Evolutionary conservation across 2,888 invertebrate species (phyloP).

Genomic region (Nezara viridula): DNA sequence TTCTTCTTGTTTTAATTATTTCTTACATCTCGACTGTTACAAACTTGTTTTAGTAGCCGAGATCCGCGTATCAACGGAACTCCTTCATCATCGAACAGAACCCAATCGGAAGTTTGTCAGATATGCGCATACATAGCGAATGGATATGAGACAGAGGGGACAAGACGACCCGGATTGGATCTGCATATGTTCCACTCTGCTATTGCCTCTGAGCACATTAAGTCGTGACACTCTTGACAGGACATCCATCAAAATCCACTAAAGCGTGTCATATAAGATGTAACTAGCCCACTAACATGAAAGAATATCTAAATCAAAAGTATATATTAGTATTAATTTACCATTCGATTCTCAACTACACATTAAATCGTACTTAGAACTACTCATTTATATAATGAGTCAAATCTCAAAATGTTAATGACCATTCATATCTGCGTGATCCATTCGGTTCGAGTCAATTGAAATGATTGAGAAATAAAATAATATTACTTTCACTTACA

Average conservation of each 20-base stretch:
- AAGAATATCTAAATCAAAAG: neutral
- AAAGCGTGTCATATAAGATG: neutral
- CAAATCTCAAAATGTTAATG: no score
- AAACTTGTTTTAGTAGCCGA: neutral
- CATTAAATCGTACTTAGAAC: no score
- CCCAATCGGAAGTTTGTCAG: neutral
- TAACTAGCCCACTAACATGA: neutral
- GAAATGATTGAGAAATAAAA: no score
- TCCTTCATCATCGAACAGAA: constrained; percentile 8
- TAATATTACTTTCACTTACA: no score
- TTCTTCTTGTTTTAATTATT: neutral
- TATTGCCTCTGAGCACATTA: neutral
- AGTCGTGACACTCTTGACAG: neutral
- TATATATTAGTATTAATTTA: no score
- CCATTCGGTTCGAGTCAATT: no score
- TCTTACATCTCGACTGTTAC: neutral
- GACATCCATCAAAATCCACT: neutral
- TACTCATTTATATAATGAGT: no score
- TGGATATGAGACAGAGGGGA: neutral
- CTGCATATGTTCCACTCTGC: neutral
- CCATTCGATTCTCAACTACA: no score
- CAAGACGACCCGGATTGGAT: neutral
- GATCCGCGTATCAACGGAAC: neutral
- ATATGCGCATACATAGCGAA: constrained; percentile 9
- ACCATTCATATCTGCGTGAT: no score